Percentiles rank a stretch among this genome's conserved stretches.
These are phyloP conservation scores for Drosophila anomelani DNA, from an alignment of 2,888 invertebrate species.

Conservation along the genomic window DNA sequence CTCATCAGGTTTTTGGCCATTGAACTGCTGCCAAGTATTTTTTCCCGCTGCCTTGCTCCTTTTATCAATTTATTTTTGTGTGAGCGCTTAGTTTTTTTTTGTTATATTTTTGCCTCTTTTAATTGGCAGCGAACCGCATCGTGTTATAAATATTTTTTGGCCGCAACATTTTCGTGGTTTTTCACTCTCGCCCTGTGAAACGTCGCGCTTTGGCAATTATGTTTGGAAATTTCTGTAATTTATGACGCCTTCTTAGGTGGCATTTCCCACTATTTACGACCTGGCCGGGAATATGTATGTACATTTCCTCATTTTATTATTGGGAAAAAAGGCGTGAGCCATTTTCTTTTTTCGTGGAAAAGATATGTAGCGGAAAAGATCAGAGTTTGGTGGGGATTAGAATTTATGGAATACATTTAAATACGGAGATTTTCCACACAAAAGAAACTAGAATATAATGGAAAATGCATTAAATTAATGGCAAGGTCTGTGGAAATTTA, in stretches of 20 bases:
- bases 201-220: conserved; percentile 45
- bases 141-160: conserved; percentile 64
- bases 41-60: conserved; percentile 45
- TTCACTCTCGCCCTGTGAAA: conserved; percentile 41
- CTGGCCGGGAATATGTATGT: conserved; percentile 11
- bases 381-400: background rate
- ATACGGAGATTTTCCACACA: background rate
- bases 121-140: conserved; percentile 61
- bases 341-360: conserved; percentile 5
- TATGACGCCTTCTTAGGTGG: conserved; percentile 46
- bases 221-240: conserved; percentile 55
- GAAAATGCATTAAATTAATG: background rate
- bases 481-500: background rate
- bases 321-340: conserved; percentile 8
- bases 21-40: conserved; percentile 81
- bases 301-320: conserved; percentile 40
- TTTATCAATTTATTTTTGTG: conserved; percentile 45
- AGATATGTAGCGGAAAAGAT: background rate
- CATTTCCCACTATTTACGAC: conserved; percentile 28
- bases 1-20: conserved; percentile 69
- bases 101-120: conserved; percentile 43
- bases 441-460: background rate
- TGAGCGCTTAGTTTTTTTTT: conserved; percentile 16
- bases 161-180: conserved; percentile 61
- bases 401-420: conserved; percentile 17